Percentiles rank a stretch among this genome's conserved stretches.
Conservation (phyloP, 2,797 vertebrate species). For the Mus caroli region DNA sequence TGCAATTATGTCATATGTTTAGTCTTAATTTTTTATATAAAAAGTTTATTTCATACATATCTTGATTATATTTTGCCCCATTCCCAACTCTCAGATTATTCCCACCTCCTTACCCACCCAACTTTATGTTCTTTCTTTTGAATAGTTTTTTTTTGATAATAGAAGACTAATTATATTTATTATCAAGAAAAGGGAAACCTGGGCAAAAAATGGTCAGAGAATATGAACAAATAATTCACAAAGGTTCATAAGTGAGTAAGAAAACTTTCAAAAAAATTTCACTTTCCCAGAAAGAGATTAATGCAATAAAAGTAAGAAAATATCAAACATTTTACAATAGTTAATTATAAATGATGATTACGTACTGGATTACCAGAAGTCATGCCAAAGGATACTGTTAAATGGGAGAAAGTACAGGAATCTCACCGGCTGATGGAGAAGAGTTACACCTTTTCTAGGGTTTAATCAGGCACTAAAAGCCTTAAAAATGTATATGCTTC, state of each 20-base stretch:
- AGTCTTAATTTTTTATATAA: background rate
- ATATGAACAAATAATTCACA: constrained; percentile 26
- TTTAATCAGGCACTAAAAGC: background rate
- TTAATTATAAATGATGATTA: background rate
- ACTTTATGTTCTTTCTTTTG: background rate
- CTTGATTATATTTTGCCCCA: background rate
- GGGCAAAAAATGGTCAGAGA: background rate
- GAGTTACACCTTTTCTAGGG: background rate
- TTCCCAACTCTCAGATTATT: background rate
- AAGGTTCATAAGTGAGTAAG: background rate
- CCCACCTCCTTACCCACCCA: too few relatives aligned
- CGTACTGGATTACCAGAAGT: background rate
- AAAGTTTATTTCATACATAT: background rate
- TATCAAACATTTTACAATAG: background rate
- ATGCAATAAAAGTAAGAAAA: constrained; percentile 6
- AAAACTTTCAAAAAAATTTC: background rate
- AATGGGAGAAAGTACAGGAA: background rate
- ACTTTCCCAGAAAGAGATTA: background rate
- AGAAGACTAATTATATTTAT: background rate
- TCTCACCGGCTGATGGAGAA: background rate
- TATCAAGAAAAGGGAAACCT: background rate
- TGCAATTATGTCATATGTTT: background rate
- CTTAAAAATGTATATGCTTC: constrained; percentile 31
- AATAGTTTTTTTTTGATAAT: background rate
- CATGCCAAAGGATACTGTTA: background rate